phyloP scores from a whole-genome alignment of 64 coral and sea anemone species.

The Orbicella faveolata region DNA sequence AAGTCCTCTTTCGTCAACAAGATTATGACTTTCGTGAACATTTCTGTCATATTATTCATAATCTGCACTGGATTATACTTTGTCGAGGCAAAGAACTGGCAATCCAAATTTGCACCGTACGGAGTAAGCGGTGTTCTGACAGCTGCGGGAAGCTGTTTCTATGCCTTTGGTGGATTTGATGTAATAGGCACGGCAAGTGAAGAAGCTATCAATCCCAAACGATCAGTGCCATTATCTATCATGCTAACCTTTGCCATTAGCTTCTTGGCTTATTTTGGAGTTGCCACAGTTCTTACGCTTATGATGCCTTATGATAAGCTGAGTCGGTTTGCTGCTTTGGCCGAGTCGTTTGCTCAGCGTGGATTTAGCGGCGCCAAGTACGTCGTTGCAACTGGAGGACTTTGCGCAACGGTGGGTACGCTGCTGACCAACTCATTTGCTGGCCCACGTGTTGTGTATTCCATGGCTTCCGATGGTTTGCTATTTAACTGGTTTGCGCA shows the following conservation, averaged over 20 bases:
- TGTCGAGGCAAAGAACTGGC: constrained; percentile 54
- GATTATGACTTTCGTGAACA: constrained; percentile 60
- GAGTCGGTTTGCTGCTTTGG: constrained; percentile 60
- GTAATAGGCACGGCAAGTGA: constrained; percentile 69
- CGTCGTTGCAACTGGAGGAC: constrained; percentile 63
- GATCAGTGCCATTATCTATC: constrained; percentile 57
- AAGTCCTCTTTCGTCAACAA: constrained; percentile 72
- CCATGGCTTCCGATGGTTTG: constrained; percentile 82
- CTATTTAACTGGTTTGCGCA: constrained; percentile 66
- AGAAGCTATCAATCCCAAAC: constrained; percentile 75
- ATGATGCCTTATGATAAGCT: constrained; percentile 59
- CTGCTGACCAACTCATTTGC: constrained; percentile 70
- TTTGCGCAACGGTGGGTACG: constrained; percentile 58
- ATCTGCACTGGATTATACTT: constrained; percentile 60
- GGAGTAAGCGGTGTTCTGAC: constrained; percentile 64
- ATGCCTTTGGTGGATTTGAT: constrained; percentile 75
- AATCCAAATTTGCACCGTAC: constrained; percentile 60
- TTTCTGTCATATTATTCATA: constrained; percentile 67
- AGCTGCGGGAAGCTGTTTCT: constrained; percentile 73
- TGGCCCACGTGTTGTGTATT: constrained; percentile 69
- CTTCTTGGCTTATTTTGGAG: constrained; percentile 83
- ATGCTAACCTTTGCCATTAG: constrained; percentile 58
- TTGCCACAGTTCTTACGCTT: constrained; percentile 65
- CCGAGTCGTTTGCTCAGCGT: constrained; percentile 63
- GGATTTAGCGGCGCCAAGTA: constrained; percentile 57